A percentile compares a stretch with the other conserved stretches of the same genome.
phyloP scores from a whole-genome alignment of 2,888 invertebrate genomes.

The Hypomecis atomaria region DNA sequence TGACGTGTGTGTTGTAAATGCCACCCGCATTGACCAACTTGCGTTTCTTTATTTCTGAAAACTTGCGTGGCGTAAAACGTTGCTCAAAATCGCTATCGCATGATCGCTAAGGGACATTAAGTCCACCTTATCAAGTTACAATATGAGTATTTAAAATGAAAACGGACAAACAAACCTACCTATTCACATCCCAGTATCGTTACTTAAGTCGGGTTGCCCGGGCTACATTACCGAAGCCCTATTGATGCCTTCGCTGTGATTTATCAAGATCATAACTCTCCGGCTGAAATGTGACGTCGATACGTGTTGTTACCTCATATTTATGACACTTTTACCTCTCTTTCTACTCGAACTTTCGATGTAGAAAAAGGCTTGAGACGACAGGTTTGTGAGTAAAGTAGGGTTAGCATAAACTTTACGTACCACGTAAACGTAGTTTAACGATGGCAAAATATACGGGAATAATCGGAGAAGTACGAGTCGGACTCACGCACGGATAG shows the following conservation, averaged over 20 bases:
- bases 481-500: too few relatives aligned
- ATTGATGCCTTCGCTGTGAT: constrained; percentile 38
- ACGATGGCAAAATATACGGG: too few relatives aligned
- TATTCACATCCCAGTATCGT: not conserved
- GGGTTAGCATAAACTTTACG: too few relatives aligned
- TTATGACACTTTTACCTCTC: constrained; percentile 15
- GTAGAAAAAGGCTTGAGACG: not conserved
- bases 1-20: too few relatives aligned
- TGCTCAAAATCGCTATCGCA: too few relatives aligned
- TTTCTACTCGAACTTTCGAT: constrained; percentile 5
- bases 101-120: too few relatives aligned
- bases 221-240: constrained; percentile 22
- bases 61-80: too few relatives aligned
- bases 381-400: not conserved
- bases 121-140: too few relatives aligned
- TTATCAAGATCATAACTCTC: constrained; percentile 40
- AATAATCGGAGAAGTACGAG: too few relatives aligned
- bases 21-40: too few relatives aligned
- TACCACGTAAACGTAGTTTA: too few relatives aligned
- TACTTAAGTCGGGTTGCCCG: constrained; percentile 11
- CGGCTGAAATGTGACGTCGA: constrained; percentile 24
- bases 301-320: constrained; percentile 12
- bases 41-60: too few relatives aligned
- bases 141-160: not conserved
- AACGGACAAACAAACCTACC: constrained; percentile 6